Conservation (phyloP, 2,113 vertebrate species). For the Leuciscus idus region DNA sequence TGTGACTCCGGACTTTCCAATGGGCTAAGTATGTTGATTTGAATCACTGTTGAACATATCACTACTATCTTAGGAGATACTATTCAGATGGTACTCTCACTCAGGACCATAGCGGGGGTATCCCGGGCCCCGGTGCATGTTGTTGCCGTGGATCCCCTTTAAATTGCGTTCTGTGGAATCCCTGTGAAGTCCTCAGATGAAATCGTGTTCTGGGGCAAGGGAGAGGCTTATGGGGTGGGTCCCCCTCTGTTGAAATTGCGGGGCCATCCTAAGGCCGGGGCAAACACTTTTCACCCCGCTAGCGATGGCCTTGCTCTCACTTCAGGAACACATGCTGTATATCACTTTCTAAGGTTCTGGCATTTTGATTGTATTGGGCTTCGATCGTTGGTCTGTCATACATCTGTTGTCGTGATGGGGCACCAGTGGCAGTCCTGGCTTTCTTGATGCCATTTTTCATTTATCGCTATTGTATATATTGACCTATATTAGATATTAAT, state of each 20-base stretch:
- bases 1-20: neutral
- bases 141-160: no score
- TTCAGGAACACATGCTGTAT: neutral
- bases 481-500: neutral
- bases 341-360: neutral
- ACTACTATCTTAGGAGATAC: neutral
- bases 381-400: neutral
- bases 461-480: neutral
- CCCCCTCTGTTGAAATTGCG: neutral
- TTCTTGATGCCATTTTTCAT: neutral
- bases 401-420: neutral
- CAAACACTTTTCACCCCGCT: no score
- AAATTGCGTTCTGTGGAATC: no score
- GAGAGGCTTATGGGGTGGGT: no score
- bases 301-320: neutral
- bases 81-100: neutral
- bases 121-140: no score
- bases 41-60: slow-evolving; percentile 1
- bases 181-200: no score
- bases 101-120: neutral
- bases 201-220: no score
- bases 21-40: neutral
- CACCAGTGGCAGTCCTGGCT: neutral
- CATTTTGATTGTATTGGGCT: neutral
- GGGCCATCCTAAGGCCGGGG: no score